Percentiles rank a stretch among this genome's conserved stretches.
Conservation (phyloP, 2,797 vertebrate species). For the Betta splendens region DNA sequence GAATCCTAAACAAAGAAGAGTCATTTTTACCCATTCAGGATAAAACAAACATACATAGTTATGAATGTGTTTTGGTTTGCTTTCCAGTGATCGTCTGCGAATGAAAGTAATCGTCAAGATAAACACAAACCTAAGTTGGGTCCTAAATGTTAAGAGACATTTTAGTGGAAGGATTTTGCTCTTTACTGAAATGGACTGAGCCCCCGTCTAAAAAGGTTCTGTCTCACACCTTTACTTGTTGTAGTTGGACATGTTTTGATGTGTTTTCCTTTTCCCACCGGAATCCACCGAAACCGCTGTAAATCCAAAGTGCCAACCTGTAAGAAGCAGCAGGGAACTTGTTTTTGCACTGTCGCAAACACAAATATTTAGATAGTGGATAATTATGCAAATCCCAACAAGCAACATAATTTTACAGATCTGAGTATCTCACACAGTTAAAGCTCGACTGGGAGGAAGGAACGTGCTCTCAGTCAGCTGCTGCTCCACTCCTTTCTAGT, state of each 20-base stretch:
- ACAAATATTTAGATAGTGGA: background rate
- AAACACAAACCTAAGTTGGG: background rate
- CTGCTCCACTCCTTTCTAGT: slow-evolving; percentile 1
- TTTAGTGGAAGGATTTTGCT: background rate
- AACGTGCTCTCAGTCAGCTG: no score
- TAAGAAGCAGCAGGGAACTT: background rate
- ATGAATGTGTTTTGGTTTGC: background rate
- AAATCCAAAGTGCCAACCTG: background rate
- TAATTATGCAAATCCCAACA: background rate
- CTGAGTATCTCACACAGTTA: no score
- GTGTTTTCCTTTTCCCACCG: background rate
- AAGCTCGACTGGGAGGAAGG: slow-evolving; percentile 12
- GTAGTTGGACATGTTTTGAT: background rate
- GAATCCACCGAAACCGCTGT: background rate
- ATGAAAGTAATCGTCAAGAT: background rate
- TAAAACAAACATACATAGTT: background rate
- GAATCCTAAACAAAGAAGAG: slow-evolving; percentile 6
- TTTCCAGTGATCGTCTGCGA: background rate
- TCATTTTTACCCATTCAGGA: background rate
- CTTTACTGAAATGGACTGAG: background rate
- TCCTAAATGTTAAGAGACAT: background rate
- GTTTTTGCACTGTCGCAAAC: background rate
- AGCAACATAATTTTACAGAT: no score
- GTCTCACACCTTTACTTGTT: background rate
- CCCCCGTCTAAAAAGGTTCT: background rate